These are phyloP conservation scores for Corythornis madagascariensis DNA, from an alignment of 2,113 vertebrate genomes.

Conservation along the genomic window DNA sequence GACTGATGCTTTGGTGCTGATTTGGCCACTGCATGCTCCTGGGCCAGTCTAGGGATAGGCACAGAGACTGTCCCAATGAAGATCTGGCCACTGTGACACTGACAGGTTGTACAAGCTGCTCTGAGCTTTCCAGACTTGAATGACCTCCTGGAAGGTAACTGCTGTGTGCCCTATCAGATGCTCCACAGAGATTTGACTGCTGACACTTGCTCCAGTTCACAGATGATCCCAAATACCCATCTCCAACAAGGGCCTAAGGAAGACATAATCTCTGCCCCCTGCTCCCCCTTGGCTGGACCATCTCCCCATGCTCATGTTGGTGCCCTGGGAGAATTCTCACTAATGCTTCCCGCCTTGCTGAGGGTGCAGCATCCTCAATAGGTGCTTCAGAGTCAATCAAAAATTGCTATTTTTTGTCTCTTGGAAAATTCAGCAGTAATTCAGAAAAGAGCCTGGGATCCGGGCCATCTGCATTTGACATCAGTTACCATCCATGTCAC, in stretches of 20 bases:
- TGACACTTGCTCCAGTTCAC: neutral
- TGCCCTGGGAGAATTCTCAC: neutral
- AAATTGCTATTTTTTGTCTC: slow-evolving; percentile 37
- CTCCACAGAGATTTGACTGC: neutral
- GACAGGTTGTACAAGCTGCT: neutral
- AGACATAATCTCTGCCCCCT: neutral
- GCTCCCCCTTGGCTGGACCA: neutral
- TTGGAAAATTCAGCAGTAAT: slow-evolving; percentile 29
- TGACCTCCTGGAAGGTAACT: neutral
- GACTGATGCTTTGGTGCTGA: neutral
- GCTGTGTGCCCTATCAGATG: neutral
- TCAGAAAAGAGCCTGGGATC: slow-evolving; percentile 35
- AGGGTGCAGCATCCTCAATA: slow-evolving; percentile 10
- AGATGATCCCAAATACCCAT: neutral
- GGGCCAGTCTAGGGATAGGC: neutral
- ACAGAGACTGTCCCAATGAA: neutral
- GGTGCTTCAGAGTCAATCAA: slow-evolving; percentile 45
- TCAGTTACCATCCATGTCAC: neutral
- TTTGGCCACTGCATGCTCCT: neutral
- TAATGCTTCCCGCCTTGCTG: neutral
- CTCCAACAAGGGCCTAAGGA: neutral
- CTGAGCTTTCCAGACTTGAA: neutral
- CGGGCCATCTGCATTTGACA: neutral
- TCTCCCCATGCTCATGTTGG: neutral
- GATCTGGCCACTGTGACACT: neutral